Base-by-base conservation (phyloP, 2,888 invertebrate genomes). In the Herminia tarsipennalis region DNA sequence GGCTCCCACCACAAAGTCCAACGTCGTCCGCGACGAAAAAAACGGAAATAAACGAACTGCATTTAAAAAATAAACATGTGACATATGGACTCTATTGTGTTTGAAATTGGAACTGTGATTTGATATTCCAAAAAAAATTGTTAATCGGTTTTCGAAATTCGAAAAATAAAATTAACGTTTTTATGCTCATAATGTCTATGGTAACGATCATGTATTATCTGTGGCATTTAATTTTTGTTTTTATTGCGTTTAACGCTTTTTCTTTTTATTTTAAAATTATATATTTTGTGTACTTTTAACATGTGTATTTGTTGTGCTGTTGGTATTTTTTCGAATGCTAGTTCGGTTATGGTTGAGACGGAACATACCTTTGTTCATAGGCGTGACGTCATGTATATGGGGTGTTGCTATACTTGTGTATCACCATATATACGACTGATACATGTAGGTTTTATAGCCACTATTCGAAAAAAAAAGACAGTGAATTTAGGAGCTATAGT, bases 331-430 rank as follows among this genome's bases (percentile, higher is more conserved):
- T 32, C 42, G n/a, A 52, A 71, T 70, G 80, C 79, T 81, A 94
- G 94, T 93, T 92, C 92, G 93, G 67, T 76, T 70, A 49, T 90
- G 93, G 88, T 91, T 93, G 85, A 90, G 92, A 81, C 92, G 92
- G 76, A 93, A 94, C 74, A 86, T 96, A 92, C 96, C 96, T 76
- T 92, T 96, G 88, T 95, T 96, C 94, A 94, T 97, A 92, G 97
- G 97, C 88, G 94, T 97, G 85, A 96, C 96, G 81, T 96, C 96
- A 83, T 97, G 96, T 93, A 93, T 97, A 88, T 96, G 96, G 96
- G 97, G 96, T 84, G 87, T 92, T 28, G 90, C 90, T n/a, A 83
- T 92, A 46, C 80, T 91, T 39, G 83, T 90, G 2, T 92, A 90
- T 50, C 88, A 90, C 68, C 86, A 90, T 43, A 69, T 88, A 49